These are phyloP conservation scores for Zaprionus obscuricornis DNA, from an alignment of 2,888 invertebrate species.

Conservation along the genomic window DNA sequence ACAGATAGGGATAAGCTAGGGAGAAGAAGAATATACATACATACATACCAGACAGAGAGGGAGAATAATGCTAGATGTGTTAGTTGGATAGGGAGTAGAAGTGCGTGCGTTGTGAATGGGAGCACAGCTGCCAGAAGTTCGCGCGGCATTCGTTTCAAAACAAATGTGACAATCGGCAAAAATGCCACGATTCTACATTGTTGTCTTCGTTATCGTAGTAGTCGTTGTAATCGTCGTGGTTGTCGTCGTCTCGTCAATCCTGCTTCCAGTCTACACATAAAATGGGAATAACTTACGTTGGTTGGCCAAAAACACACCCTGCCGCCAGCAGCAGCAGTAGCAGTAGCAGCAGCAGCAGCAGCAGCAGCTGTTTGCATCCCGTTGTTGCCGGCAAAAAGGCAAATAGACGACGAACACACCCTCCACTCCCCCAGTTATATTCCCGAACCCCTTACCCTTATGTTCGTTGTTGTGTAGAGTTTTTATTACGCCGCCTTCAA, in stretches of 20 bases:
- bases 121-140: constrained; percentile 56
- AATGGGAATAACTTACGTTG: constrained; percentile 40
- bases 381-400: constrained; percentile 36
- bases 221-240: constrained; percentile 12
- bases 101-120: constrained; percentile 50
- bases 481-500: neutral
- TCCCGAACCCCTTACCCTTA: no score
- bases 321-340: constrained; percentile 25
- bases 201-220: neutral
- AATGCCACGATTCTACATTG: neutral
- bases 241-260: constrained; percentile 2
- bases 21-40: no score
- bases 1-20: neutral
- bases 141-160: constrained; percentile 69
- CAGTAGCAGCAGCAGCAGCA: no score
- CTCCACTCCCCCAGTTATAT: no score
- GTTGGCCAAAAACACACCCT: constrained; percentile 57
- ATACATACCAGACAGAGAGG: neutral
- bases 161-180: constrained; percentile 55
- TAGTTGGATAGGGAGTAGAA: neutral
- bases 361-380: constrained; percentile 69
- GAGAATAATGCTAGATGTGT: no score
- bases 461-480: constrained; percentile 58
- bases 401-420: constrained; percentile 42
- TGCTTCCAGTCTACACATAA: constrained; percentile 62